Evolutionary conservation across 2,888 invertebrate genomes (phyloP).

Genomic region (Cephus pulcher): DNA sequence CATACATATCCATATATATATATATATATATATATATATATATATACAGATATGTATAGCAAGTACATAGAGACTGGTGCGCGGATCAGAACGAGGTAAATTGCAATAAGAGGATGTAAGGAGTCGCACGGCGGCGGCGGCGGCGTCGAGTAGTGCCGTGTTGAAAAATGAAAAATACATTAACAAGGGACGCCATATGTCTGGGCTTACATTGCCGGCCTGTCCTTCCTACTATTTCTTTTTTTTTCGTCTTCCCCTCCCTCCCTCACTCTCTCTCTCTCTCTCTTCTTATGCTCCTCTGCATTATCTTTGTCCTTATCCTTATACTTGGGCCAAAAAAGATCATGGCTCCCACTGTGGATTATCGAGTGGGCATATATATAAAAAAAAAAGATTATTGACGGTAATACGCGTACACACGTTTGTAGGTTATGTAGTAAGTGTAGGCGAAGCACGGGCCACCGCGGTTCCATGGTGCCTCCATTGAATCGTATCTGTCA

Average conservation of each 20-base stretch:
- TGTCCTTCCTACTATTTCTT: not conserved
- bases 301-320: not conserved
- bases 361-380: not conserved
- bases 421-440: constrained; percentile 8
- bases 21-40: no score
- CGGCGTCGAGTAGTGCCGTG: constrained; percentile 1
- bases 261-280: no score
- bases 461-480: constrained; percentile 34
- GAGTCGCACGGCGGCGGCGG: constrained; percentile 2
- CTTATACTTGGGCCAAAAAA: not conserved
- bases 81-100: constrained; percentile 3
- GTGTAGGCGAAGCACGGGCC: constrained; percentile 24
- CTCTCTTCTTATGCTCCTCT: not conserved
- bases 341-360: not conserved
- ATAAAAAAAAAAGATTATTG: not conserved
- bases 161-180: constrained; percentile 19
- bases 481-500: constrained; percentile 61
- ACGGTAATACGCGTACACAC: constrained; percentile 3
- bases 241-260: not conserved
- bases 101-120: constrained; percentile 1
- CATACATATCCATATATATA: not conserved
- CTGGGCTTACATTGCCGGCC: not conserved
- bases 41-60: not conserved
- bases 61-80: not conserved
- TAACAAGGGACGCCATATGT: constrained; percentile 11